A percentile compares a stretch with the other conserved stretches of the same genome.
phyloP scores from a whole-genome alignment of 2,113 vertebrate genomes.

The Sitta europaea region DNA sequence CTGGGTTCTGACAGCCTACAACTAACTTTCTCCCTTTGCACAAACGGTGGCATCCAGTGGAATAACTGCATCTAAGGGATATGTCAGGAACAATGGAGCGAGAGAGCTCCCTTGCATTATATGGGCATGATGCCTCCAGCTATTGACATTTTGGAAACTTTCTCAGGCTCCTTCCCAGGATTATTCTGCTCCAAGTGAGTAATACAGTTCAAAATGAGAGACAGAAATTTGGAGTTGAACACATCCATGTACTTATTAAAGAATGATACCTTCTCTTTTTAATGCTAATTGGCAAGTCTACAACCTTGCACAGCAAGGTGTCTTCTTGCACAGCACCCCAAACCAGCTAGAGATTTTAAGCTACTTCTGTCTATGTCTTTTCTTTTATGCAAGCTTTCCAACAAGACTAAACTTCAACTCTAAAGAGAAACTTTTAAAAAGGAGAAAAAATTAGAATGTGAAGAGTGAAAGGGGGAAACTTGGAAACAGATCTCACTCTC shows the following conservation, averaged over 20 bases:
- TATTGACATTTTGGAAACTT: background rate
- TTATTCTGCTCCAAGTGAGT: background rate
- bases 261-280: background rate
- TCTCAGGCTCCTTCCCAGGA: background rate
- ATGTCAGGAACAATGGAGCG: background rate
- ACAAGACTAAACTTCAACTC: background rate
- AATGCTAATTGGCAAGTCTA: background rate
- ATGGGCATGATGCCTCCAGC: background rate
- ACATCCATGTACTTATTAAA: background rate
- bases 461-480: background rate
- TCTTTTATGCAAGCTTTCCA: background rate
- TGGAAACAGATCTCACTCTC: background rate
- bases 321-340: background rate
- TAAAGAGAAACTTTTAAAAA: background rate
- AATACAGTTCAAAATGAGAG: background rate
- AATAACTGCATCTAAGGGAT: background rate
- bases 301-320: no score
- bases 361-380: background rate
- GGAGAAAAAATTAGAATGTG: background rate
- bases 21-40: background rate
- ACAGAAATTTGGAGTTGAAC: background rate
- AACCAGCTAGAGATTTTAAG: background rate
- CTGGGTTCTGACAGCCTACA: no score
- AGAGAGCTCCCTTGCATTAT: background rate
- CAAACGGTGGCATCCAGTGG: background rate